These are phyloP conservation scores for Hyposoter didymator DNA, from an alignment of 2,888 invertebrate genomes.

Conservation along the genomic window DNA sequence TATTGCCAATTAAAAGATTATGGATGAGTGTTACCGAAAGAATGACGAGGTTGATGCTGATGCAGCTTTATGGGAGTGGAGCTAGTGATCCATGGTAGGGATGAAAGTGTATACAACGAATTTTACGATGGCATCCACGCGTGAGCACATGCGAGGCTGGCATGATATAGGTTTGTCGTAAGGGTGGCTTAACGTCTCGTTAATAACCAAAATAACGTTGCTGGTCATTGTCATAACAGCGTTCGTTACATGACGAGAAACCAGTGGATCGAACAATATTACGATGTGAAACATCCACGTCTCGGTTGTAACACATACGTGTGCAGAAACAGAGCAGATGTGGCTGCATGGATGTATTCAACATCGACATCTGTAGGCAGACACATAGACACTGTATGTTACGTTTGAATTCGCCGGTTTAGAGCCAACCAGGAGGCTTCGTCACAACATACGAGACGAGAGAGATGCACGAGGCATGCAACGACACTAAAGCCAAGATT, in stretches of 20 bases:
- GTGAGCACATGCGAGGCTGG: slow-evolving; percentile 16
- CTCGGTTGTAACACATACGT: neutral
- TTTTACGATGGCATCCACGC: slow-evolving; percentile 20
- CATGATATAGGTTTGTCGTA: slow-evolving; percentile 45
- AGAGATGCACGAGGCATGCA: slow-evolving; percentile 56
- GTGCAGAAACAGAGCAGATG: neutral
- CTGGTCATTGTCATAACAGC: slow-evolving; percentile 58
- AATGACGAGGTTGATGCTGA: neutral
- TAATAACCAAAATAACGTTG: slow-evolving; percentile 76
- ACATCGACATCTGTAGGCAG: slow-evolving; percentile 28
- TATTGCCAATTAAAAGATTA: slow-evolving; percentile 4
- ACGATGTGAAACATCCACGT: slow-evolving; percentile 38
- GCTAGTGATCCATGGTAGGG: slow-evolving; percentile 2
- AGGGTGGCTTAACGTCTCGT: slow-evolving; percentile 71
- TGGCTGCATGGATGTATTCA: slow-evolving; percentile 27
- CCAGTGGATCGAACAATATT: slow-evolving; percentile 39
- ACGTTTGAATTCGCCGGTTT: slow-evolving; percentile 57
- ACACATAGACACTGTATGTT: slow-evolving; percentile 30
- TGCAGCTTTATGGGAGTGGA: neutral
- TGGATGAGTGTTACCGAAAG: neutral
- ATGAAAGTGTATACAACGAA: slow-evolving; percentile 20
- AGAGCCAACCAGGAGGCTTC: slow-evolving; percentile 24
- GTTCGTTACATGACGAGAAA: slow-evolving; percentile 41
- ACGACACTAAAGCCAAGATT: slow-evolving; percentile 65
- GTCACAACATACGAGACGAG: slow-evolving; percentile 39